A percentile compares a stretch with the other conserved stretches of the same genome.
Evolutionary conservation across 2,888 invertebrate species (phyloP).

Genomic region (Andrena dorsata): DNA sequence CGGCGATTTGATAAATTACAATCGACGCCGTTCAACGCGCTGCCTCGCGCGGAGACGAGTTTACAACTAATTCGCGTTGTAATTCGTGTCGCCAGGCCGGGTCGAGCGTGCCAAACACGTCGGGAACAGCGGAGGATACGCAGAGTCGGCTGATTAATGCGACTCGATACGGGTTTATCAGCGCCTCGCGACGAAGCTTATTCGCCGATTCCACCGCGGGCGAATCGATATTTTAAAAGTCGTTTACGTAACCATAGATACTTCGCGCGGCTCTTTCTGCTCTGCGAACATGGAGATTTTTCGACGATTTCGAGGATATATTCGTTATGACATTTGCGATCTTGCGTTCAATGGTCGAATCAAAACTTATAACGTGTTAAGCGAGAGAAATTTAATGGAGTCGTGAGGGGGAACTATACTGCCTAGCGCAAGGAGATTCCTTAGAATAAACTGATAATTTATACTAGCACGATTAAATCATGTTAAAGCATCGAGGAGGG

Average conservation of each 20-base stretch:
- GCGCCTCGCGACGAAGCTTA: conserved; percentile 10
- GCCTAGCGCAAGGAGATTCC: too few relatives aligned
- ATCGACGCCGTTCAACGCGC: conserved; percentile 58
- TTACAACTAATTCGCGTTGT: conserved; percentile 59
- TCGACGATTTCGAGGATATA: too few relatives aligned
- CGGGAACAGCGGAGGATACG: conserved; percentile 28
- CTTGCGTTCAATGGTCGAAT: too few relatives aligned
- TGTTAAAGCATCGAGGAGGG: too few relatives aligned
- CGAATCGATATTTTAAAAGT: conserved; percentile 1
- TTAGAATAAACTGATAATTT: too few relatives aligned
- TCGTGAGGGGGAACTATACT: too few relatives aligned
- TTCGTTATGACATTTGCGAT: too few relatives aligned
- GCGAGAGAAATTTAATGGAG: too few relatives aligned
- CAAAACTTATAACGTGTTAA: too few relatives aligned
- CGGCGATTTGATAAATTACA: conserved; percentile 70
- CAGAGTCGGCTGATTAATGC: conserved; percentile 57
- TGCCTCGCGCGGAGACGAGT: conserved; percentile 20
- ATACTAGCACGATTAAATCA: too few relatives aligned
- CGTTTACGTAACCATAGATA: conserved; percentile 23
- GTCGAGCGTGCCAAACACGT: conserved; percentile 34
- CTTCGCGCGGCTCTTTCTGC: too few relatives aligned
- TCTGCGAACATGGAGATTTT: too few relatives aligned
- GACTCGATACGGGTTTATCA: conserved; percentile 54
- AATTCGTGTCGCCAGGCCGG: conserved; percentile 50
- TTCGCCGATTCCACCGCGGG: neutral